Conservation (phyloP, 1,140 invertebrate species). For the Hylaeus volcanicus region DNA sequence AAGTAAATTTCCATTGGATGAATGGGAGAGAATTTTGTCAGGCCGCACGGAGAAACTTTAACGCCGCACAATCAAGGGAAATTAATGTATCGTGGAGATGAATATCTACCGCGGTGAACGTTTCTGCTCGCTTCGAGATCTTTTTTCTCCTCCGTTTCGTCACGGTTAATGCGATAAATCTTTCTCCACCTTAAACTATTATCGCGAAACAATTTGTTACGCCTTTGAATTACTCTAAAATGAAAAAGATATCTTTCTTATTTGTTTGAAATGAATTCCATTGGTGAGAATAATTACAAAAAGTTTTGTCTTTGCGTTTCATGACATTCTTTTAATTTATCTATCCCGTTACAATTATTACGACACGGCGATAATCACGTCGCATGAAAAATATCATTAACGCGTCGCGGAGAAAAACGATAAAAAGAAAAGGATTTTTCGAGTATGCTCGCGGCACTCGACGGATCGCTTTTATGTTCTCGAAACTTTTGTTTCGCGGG, state of each 20-base stretch:
- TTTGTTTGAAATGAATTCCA: slow-evolving; percentile 5
- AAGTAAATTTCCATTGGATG: slow-evolving; percentile 56
- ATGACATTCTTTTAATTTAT: neutral
- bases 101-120: slow-evolving; percentile 26
- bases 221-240: neutral
- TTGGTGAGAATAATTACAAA: neutral
- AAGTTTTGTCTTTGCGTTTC: neutral
- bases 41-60: slow-evolving; percentile 16
- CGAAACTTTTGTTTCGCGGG: slow-evolving; percentile 59
- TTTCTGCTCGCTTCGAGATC: slow-evolving; percentile 14
- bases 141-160: neutral
- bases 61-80: slow-evolving; percentile 41
- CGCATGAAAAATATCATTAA: slow-evolving; percentile 43
- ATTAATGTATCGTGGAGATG: slow-evolving; percentile 48
- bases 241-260: neutral
- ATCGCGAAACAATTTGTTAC: slow-evolving; percentile 11
- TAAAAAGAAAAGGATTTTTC: slow-evolving; percentile 43
- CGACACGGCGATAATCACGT: neutral
- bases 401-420: neutral
- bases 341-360: slow-evolving; percentile 2
- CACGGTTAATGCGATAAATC: slow-evolving; percentile 27
- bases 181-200: slow-evolving; percentile 21
- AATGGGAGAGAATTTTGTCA: slow-evolving; percentile 21
- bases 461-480: slow-evolving; percentile 58
- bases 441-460: slow-evolving; percentile 23